A percentile compares a stretch with the other conserved stretches of the same genome.
Evolutionary conservation across 2,113 vertebrate genomes (phyloP).

Genomic region (Pyxicephalus adspersus): DNA sequence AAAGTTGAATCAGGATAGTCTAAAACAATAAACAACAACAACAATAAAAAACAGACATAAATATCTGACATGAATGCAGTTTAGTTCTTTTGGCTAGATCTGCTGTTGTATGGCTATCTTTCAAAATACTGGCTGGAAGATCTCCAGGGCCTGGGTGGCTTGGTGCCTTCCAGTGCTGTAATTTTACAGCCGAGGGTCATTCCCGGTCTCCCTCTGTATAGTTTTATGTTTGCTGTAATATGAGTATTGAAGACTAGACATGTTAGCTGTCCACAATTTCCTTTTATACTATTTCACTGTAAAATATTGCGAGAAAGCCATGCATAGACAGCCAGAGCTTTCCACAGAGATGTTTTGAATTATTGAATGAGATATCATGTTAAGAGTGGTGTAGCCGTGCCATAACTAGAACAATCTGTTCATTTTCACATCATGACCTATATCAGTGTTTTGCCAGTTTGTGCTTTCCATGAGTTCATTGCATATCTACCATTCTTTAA

Average conservation of each 20-base stretch:
- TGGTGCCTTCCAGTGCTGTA: neutral
- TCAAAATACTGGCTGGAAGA: no score
- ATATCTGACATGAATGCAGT: no score
- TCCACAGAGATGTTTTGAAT: conserved; percentile 27
- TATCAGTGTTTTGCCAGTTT: no score
- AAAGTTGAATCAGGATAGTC: no score
- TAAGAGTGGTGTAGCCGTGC: neutral
- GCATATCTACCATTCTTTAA: no score
- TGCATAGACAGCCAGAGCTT: neutral
- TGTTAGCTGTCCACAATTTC: conserved; percentile 41
- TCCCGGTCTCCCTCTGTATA: conserved; percentile 6
- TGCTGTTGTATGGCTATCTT: no score
- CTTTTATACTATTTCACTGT: conserved; percentile 32
- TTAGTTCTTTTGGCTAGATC: no score
- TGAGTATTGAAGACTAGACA: conserved; percentile 34
- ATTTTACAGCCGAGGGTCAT: neutral
- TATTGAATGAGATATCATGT: conserved; percentile 40
- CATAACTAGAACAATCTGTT: conserved; percentile 33
- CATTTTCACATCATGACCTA: neutral
- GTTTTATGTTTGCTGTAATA: neutral
- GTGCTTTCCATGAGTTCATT: no score
- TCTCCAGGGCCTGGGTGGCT: neutral
- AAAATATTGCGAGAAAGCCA: conserved; percentile 26
- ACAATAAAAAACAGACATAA: no score
- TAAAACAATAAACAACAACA: no score